A percentile compares a stretch with the other conserved stretches of the same genome.
Evolutionary conservation across 2,113 vertebrate species (phyloP).

Genomic region (human): DNA sequence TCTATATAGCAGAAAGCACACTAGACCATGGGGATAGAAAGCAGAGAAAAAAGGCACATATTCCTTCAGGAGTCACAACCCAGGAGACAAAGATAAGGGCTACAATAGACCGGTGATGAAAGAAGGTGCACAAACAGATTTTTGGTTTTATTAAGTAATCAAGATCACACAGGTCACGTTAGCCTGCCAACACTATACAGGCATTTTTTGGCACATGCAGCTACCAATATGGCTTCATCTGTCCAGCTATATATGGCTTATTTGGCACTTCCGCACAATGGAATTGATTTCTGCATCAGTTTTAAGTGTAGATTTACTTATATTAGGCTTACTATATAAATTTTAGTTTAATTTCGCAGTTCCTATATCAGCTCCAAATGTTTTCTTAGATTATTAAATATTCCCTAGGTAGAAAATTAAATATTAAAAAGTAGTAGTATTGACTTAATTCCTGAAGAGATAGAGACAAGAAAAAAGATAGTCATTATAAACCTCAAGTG

Average conservation of each 20-base stretch:
- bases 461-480: background rate
- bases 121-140: background rate
- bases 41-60: background rate
- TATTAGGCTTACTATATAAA: background rate
- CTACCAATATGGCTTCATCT: background rate
- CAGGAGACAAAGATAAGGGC: background rate
- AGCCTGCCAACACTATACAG: background rate
- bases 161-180: background rate
- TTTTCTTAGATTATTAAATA: conserved; percentile 45
- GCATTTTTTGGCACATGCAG: background rate
- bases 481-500: conserved; percentile 23
- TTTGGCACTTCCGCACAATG: conserved; percentile 36
- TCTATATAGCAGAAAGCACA: background rate
- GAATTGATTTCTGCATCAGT: background rate
- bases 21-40: background rate
- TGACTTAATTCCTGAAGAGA: conserved; percentile 29
- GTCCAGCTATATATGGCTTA: background rate
- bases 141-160: background rate
- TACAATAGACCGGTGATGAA: background rate
- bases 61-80: background rate
- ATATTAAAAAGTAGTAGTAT: conserved; percentile 18
- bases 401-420: conserved; percentile 41
- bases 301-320: conserved; percentile 35
- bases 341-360: conserved; percentile 29
- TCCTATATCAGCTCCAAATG: background rate